These are phyloP conservation scores for Hirundo rustica DNA, from an alignment of 2,797 vertebrate species.

Conservation along the genomic window DNA sequence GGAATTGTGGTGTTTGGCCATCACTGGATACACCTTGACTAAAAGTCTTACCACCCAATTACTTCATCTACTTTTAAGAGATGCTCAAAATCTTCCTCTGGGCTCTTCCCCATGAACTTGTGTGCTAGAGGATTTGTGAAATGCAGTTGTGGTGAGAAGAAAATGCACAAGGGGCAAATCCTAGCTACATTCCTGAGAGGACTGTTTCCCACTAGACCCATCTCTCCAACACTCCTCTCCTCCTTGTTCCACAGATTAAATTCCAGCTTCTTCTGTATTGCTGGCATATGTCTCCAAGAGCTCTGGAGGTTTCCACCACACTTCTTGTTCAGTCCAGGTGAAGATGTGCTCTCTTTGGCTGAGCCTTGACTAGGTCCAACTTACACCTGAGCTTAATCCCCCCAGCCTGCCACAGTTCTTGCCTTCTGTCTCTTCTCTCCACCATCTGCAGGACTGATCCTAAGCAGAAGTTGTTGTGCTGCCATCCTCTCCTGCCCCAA, in stretches of 20 bases:
- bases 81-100: not conserved
- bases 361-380: not conserved
- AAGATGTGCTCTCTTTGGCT: not conserved
- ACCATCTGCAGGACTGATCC: not conserved
- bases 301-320: not conserved
- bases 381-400: not conserved
- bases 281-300: not conserved
- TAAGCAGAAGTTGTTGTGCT: not conserved
- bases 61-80: not conserved
- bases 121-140: not conserved
- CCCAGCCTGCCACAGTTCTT: not conserved
- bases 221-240: not conserved
- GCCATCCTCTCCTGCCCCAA: not conserved
- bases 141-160: not conserved
- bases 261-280: not conserved
- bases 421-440: not conserved
- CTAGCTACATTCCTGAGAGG: not conserved
- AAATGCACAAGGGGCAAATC: rapidly evolving
- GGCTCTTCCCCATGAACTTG: not conserved
- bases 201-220: not conserved
- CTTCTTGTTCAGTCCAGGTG: not conserved
- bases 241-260: not conserved
- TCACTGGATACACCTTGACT: not conserved
- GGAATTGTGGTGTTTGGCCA: not conserved
- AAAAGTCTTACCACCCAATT: not conserved